Evolutionary conservation across 2,888 invertebrate genomes (phyloP), one percentile per base, ranked within the genome.

Genomic region (Morpho deidamia): DNA sequence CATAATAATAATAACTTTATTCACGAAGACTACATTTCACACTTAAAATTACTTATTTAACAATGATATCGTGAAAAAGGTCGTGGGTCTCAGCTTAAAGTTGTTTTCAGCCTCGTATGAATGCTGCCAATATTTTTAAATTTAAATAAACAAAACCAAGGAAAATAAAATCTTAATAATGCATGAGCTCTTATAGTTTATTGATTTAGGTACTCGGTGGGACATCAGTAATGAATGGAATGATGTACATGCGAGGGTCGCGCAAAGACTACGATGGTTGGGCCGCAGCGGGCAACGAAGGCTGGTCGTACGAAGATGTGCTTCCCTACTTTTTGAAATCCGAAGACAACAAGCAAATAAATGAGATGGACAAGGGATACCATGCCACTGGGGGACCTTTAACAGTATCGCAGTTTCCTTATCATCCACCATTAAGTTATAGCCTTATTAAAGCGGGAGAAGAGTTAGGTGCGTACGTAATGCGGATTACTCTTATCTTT

Each of bases 241-340:
- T 98, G 98, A 97, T 96, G 93, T 98, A 98, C 81, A 95, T 98
- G 63, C 91, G 98, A 32, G 98, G 98, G 0, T 94, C 96, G 54
- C 92, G 94, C 23, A 93, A 92, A 58, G 98, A 98, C 82, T 98
- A 94, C 81, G 96, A 98, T 74, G 91, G 92, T 58, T 98, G 97
- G 98, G 95, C 95, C 0, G 92, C 92, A 0, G 90, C 94, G 56
- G 98, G 98, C 8, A 96, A 96, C 78, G 92, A 93, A 9, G 97
- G 97, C 47, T 98, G 98, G 98, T 92, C 94, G 33, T 98, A 95
- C 83, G 93, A 95, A 44, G 96, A 97, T 41, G 95, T 97, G 4
- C 89, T 98, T 58, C 97, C 97, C 0, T 97, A 95, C 83, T 98
- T 97, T 83, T 90, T 95, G 59, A 96, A 95, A 76, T 95, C 95